phyloP scores from a whole-genome alignment of 1,140 invertebrate genomes.

The Colletes gigas region DNA sequence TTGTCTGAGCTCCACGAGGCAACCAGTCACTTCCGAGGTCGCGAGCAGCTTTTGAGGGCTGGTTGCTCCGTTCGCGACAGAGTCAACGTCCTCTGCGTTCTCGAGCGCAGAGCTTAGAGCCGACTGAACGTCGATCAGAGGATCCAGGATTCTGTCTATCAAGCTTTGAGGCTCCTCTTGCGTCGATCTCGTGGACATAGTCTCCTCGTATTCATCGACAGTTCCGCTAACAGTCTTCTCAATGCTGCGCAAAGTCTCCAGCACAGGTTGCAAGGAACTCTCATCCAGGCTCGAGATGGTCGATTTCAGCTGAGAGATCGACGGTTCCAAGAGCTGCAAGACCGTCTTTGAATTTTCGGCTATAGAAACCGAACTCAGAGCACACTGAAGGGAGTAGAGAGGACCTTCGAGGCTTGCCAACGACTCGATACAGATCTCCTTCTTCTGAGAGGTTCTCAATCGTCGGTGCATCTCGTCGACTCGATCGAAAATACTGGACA shows the following conservation, averaged over 20 bases:
- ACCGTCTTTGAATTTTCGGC: conserved; percentile 16
- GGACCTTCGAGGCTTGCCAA: conserved; percentile 44
- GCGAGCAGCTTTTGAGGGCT: conserved; percentile 14
- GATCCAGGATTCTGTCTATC: conserved; percentile 72
- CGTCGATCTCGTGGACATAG: conserved; percentile 2
- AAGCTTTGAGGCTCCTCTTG: conserved; percentile 56
- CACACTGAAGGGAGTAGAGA: conserved; percentile 23
- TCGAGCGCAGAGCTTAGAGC: conserved; percentile 67
- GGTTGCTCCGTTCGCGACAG: conserved; percentile 17
- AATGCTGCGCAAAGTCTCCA: conserved; percentile 22
- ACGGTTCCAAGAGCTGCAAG: conserved; percentile 39
- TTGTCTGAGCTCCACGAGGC: conserved; percentile 69
- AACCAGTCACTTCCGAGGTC: conserved; percentile 57
- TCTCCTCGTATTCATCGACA: background rate
- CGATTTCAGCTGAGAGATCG: conserved; percentile 29
- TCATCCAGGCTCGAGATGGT: background rate
- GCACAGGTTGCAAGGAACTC: conserved; percentile 20
- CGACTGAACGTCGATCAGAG: conserved; percentile 73
- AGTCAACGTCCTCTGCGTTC: conserved; percentile 59
- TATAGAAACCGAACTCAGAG: conserved; percentile 21
- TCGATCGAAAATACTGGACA: conserved; percentile 36
- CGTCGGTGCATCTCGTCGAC: conserved; percentile 35
- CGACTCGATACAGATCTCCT: conserved; percentile 5
- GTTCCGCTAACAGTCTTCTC: conserved; percentile 10
- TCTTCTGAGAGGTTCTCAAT: conserved; percentile 18